Percentiles rank a stretch among this genome's conserved stretches.
Conservation (phyloP, 2,113 vertebrate genomes). For the Cisticola juncidis region DNA sequence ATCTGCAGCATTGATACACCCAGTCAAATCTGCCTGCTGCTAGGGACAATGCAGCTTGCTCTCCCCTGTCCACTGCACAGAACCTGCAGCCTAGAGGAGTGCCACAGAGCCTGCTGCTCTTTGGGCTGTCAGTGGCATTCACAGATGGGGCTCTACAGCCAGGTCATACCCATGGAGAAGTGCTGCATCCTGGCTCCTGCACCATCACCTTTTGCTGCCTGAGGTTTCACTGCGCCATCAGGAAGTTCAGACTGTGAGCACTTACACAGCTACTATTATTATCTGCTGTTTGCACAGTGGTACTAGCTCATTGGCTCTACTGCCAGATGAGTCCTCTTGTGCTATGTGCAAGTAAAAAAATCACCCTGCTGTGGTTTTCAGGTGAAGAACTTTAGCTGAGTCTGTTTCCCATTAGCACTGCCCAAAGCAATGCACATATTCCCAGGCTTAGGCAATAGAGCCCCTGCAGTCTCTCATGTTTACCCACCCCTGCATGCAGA, state of each 20-base stretch:
- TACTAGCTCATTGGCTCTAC: background rate
- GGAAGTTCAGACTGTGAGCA: background rate
- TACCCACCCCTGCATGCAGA: background rate
- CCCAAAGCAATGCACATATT: background rate
- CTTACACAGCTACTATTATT: background rate
- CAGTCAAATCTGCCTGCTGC: background rate
- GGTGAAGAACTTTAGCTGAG: background rate
- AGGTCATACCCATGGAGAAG: rapidly evolving
- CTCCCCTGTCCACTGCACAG: rapidly evolving
- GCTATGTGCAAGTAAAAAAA: background rate
- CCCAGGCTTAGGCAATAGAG: background rate
- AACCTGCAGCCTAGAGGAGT: background rate
- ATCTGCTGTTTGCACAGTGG: background rate
- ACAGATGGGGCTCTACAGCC: background rate
- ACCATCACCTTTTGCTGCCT: background rate
- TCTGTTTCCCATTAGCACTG: background rate
- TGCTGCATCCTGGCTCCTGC: background rate
- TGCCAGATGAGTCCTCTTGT: background rate
- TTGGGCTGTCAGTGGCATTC: background rate
- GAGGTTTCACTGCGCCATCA: background rate
- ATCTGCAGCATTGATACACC: background rate
- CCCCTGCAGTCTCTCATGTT: rapidly evolving
- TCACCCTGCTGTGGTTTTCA: background rate
- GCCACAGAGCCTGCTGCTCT: background rate
- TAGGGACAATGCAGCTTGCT: background rate